These are phyloP conservation scores for Margaritifera margaritifera DNA, from an alignment of 2,888 invertebrate species.

Conservation along the genomic window DNA sequence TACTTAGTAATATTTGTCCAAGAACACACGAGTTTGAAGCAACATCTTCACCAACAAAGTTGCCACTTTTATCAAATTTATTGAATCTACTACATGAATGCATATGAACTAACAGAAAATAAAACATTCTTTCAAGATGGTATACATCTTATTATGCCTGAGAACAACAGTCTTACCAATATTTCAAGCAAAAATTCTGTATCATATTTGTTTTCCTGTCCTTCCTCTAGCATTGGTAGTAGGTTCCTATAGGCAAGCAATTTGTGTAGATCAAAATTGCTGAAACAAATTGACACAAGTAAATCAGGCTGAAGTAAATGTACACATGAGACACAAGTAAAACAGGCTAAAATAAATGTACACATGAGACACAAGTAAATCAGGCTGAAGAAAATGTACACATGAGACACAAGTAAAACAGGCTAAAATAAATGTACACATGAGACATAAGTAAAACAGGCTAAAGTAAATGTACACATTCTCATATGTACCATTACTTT, in stretches of 20 bases:
- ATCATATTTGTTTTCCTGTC: constrained; percentile 75
- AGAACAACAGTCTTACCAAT: constrained; percentile 78
- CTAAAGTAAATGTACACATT: background rate
- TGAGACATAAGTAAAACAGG: background rate
- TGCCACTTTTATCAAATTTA: too few relatives aligned
- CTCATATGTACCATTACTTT: too few relatives aligned
- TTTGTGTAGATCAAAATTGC: constrained; percentile 85
- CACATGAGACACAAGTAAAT: constrained; percentile 1
- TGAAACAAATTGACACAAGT: constrained; percentile 56
- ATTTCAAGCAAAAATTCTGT: constrained; percentile 88
- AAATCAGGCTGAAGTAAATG: background rate
- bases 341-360: background rate
- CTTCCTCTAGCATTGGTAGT: constrained; percentile 84
- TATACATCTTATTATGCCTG: background rate
- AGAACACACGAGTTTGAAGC: background rate
- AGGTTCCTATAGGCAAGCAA: constrained; percentile 91
- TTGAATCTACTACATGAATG: background rate
- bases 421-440: too few relatives aligned
- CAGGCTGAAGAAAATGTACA: background rate
- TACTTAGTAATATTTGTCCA: background rate
- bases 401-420: too few relatives aligned
- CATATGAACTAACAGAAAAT: background rate
- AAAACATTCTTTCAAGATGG: background rate
- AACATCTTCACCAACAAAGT: too few relatives aligned
- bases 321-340: background rate